These are phyloP conservation scores for Rhopilema esculentum DNA, from an alignment of 30 jellyfish, hydroid and myxozoan genomes.

Conservation along the genomic window DNA sequence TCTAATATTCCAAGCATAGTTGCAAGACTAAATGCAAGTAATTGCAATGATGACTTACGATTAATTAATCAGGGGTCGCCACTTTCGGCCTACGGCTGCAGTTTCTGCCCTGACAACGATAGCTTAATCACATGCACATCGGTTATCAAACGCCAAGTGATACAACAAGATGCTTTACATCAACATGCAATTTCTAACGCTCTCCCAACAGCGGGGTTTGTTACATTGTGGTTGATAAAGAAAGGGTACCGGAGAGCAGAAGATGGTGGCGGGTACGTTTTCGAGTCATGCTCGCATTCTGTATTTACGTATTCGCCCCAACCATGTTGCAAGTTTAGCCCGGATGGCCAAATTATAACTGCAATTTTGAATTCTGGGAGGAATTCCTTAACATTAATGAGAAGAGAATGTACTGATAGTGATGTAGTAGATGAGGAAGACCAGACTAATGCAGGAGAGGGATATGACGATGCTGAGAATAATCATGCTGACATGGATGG, in stretches of 20 bases:
- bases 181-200: constrained; percentile 1
- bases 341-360: constrained; percentile 46
- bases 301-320: constrained; percentile 68
- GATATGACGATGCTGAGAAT: not conserved
- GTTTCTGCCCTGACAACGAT: constrained; percentile 60
- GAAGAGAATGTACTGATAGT: constrained; percentile 6
- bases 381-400: constrained; percentile 29
- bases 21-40: constrained; percentile 50
- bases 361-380: constrained; percentile 62
- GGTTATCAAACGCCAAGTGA: constrained; percentile 17
- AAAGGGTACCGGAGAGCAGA: not conserved
- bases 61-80: constrained; percentile 30
- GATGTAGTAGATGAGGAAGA: not conserved
- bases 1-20: constrained; percentile 48
- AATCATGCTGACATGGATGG: constrained; percentile 21
- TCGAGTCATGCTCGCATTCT: constrained; percentile 39
- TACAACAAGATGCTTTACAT: constrained; percentile 4
- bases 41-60: constrained; percentile 24
- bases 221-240: constrained; percentile 42
- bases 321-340: constrained; percentile 61
- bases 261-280: not conserved
- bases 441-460: not conserved
- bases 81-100: constrained; percentile 52
- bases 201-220: constrained; percentile 73
- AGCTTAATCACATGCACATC: constrained; percentile 36